Evolutionary conservation across 2,888 invertebrate species (phyloP).

Genomic region (Eutolmus rufibarbis): DNA sequence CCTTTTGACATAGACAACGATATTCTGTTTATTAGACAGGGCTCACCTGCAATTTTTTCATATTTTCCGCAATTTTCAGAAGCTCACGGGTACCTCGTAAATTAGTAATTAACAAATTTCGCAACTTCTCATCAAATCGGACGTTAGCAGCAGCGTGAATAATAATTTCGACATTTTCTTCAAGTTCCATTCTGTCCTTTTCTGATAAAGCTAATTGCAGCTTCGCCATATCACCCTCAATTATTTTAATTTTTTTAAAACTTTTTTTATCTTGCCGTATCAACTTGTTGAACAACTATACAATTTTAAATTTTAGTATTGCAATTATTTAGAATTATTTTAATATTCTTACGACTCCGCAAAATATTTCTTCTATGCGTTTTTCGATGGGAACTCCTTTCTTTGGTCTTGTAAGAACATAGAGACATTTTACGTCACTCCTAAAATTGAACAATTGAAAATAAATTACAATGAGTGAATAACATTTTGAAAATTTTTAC

Average conservation of each 20-base stretch:
- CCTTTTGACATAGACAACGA: background rate
- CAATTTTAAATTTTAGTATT: background rate
- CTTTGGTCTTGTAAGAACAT: constrained; percentile 49
- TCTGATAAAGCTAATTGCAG: constrained; percentile 49
- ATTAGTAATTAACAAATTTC: constrained; percentile 49
- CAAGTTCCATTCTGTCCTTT: constrained; percentile 47
- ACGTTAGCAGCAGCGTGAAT: constrained; percentile 53
- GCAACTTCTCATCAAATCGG: constrained; percentile 51
- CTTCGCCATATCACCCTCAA: constrained; percentile 51
- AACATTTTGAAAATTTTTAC: too few relatives aligned
- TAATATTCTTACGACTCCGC: constrained; percentile 44
- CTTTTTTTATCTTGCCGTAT: background rate
- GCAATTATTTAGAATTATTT: background rate
- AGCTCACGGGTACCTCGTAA: constrained; percentile 53
- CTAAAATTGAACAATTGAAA: constrained; percentile 39
- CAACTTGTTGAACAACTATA: constrained; percentile 17
- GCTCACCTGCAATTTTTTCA: constrained; percentile 50
- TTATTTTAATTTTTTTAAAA: constrained; percentile 49
- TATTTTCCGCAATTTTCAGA: constrained; percentile 48
- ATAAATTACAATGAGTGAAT: background rate
- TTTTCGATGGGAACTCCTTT: constrained; percentile 47
- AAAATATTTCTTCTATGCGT: constrained; percentile 48
- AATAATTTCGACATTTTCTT: constrained; percentile 51
- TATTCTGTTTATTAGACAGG: background rate
- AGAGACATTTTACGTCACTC: constrained; percentile 49